Conservation (phyloP, 2,797 vertebrate species). For the Dromococcyx pavoninus region DNA sequence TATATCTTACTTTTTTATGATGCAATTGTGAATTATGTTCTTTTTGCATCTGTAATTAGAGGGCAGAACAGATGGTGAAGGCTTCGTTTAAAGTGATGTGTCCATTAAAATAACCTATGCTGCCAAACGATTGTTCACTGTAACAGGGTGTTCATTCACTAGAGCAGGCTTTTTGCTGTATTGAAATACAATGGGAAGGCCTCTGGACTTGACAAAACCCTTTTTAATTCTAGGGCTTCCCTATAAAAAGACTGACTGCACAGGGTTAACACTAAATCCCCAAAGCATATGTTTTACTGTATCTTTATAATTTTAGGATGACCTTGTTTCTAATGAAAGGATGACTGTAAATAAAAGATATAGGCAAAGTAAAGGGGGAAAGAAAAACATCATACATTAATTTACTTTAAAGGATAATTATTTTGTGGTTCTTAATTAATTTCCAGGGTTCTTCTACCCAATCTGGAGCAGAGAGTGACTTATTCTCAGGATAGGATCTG, state of each 20-base stretch:
- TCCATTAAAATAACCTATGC: conserved; percentile 85
- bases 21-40: conserved; percentile 83
- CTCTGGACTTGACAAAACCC: conserved; percentile 73
- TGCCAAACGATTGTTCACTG: conserved; percentile 79
- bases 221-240: conserved; percentile 75
- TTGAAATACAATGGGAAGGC: conserved; percentile 68
- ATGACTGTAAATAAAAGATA: conserved; percentile 39
- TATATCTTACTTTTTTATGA: conserved; percentile 85
- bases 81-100: conserved; percentile 83
- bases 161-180: conserved; percentile 63
- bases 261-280: conserved; percentile 44
- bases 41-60: conserved; percentile 86
- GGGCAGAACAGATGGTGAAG: conserved; percentile 84
- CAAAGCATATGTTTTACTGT: conserved; percentile 71
- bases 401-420: not conserved
- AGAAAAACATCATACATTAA: not conserved
- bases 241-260: conserved; percentile 60
- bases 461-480: not conserved
- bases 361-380: not conserved
- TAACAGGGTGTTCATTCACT: conserved; percentile 74
- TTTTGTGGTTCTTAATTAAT: conserved; percentile 21
- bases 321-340: conserved; percentile 73
- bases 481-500: not conserved
- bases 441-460: not conserved
- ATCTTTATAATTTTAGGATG: conserved; percentile 73